These are phyloP conservation scores for Petrocephalus schoutedeni DNA, from an alignment of 2,797 vertebrate genomes.

Conservation along the genomic window DNA sequence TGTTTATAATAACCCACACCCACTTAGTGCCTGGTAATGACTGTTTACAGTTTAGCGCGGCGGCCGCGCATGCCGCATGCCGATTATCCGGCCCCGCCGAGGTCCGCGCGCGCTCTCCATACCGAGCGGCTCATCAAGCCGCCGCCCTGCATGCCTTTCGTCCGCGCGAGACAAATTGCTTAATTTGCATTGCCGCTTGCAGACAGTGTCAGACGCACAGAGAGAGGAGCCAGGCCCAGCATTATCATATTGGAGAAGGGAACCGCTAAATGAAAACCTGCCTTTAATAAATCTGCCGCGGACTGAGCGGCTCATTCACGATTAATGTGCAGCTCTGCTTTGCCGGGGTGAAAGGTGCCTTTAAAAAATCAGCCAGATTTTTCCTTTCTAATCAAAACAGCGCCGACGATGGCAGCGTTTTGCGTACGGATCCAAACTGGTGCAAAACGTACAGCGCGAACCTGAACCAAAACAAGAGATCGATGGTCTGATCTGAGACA, in stretches of 20 bases:
- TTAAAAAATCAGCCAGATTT: not conserved
- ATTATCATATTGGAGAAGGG: not conserved
- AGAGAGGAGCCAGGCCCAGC: not conserved
- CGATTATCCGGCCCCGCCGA: not conserved
- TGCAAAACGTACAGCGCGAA: not conserved
- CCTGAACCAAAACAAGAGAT: not conserved
- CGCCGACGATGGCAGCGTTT: not conserved
- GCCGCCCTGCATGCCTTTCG: not conserved
- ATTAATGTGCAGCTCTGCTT: not conserved
- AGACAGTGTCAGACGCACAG: not conserved
- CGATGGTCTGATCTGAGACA: not conserved
- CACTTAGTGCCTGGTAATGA: constrained; percentile 1
- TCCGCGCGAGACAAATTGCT: constrained; percentile 7
- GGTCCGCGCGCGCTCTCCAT: not conserved
- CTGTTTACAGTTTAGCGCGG: constrained; percentile 13
- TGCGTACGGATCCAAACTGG: not conserved
- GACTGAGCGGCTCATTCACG: not conserved
- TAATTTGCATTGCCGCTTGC: constrained; percentile 11
- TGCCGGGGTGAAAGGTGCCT: not conserved
- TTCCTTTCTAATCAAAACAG: not conserved
- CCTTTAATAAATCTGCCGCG: not conserved
- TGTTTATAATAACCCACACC: constrained; percentile 12
- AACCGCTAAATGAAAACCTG: not conserved
- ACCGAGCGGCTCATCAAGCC: constrained; percentile 2
- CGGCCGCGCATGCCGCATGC: not conserved